Evolutionary conservation across 2,888 invertebrate genomes (phyloP).

Genomic region (Eilema caniola): DNA sequence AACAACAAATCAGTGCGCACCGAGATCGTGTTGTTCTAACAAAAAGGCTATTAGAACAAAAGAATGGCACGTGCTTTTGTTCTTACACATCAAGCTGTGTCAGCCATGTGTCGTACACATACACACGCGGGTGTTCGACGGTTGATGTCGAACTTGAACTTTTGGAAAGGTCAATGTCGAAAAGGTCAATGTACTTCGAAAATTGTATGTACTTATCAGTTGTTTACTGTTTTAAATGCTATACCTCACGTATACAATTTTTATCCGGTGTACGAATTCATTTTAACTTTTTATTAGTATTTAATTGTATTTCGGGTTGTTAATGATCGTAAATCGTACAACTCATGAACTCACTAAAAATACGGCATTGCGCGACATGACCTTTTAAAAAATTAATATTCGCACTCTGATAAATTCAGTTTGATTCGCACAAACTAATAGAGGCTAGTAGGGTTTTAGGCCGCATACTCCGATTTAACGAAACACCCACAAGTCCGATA

Average conservation of each 20-base stretch:
- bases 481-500: no score
- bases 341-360: no score
- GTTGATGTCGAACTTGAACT: conserved; percentile 20
- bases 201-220: not conserved
- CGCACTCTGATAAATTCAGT: not conserved
- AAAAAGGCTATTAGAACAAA: conserved; percentile 7
- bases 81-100: conserved; percentile 1
- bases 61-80: conserved; percentile 13
- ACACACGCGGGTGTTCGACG: conserved; percentile 5
- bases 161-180: conserved; percentile 20
- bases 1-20: not conserved
- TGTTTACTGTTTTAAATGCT: not conserved
- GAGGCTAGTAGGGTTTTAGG: no score
- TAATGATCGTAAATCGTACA: no score
- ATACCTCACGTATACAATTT: not conserved
- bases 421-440: no score
- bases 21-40: conserved; percentile 3
- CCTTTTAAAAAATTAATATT: no score
- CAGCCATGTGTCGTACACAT: conserved; percentile 15
- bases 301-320: not conserved
- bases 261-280: not conserved
- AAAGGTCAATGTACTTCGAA: conserved; percentile 5
- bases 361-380: no score
- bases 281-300: not conserved
- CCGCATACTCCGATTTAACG: no score